Conservation (phyloP, 2,113 vertebrate genomes). For the Paradisaea rubra region DNA sequence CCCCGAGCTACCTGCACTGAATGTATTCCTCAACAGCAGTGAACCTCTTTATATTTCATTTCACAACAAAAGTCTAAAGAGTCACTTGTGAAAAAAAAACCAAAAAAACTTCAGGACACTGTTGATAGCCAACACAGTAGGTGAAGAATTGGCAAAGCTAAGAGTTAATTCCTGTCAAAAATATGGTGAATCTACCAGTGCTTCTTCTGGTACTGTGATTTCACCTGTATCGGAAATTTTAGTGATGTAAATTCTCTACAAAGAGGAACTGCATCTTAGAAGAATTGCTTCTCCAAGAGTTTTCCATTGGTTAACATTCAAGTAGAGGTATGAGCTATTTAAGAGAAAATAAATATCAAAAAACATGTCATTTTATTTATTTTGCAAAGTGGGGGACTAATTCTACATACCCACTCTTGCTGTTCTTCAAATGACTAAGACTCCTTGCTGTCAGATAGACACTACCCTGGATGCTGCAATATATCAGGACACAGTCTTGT, state of each 20-base stretch:
- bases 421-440: neutral
- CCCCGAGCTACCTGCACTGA: accelerated
- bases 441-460: neutral
- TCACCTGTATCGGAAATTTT: neutral
- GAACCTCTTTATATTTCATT: neutral
- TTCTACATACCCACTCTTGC: neutral
- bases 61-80: neutral
- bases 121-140: neutral
- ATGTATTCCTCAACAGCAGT: neutral
- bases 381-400: neutral
- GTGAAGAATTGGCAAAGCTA: neutral
- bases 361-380: neutral
- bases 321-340: neutral
- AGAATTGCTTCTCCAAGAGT: neutral
- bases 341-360: neutral
- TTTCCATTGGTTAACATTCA: neutral
- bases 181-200: neutral
- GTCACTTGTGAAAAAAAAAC: neutral
- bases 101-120: neutral
- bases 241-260: neutral
- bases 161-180: neutral
- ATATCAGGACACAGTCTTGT: neutral
- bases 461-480: neutral
- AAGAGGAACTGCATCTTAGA: neutral
- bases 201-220: neutral